Evolutionary conservation across 2,888 invertebrate genomes (phyloP).

Genomic region (Embidobia sp.): DNA sequence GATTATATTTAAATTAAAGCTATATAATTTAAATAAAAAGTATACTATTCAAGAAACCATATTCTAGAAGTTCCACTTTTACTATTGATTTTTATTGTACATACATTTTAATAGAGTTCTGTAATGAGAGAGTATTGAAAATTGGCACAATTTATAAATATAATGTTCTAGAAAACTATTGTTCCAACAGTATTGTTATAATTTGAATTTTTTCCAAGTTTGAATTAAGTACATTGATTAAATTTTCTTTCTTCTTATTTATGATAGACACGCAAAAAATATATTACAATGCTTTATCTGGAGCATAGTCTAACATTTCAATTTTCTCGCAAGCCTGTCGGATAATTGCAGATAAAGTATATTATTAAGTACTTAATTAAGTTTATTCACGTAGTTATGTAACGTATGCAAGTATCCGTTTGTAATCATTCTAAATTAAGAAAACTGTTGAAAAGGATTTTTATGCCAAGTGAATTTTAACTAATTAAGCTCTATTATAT

Average conservation of each 20-base stretch:
- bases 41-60: too few relatives aligned
- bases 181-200: too few relatives aligned
- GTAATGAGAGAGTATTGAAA: too few relatives aligned
- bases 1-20: too few relatives aligned
- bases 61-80: too few relatives aligned
- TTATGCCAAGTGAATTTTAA: too few relatives aligned
- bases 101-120: too few relatives aligned
- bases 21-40: too few relatives aligned
- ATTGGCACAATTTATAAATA: too few relatives aligned
- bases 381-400: constrained; percentile 48
- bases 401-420: constrained; percentile 36
- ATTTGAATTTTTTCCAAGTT: constrained; percentile 6
- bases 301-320: constrained; percentile 50
- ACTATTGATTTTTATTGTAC: too few relatives aligned
- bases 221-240: constrained; percentile 27
- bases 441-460: constrained; percentile 41
- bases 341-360: constrained; percentile 55
- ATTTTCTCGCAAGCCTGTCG: constrained; percentile 42
- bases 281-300: constrained; percentile 44
- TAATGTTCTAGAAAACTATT: too few relatives aligned
- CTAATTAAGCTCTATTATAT: too few relatives aligned
- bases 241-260: constrained; percentile 21
- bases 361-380: constrained; percentile 57
- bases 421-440: constrained; percentile 53
- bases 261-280: constrained; percentile 45